These are phyloP conservation scores for Delia radicum DNA, from an alignment of 1,140 invertebrate species.

Conservation along the genomic window DNA sequence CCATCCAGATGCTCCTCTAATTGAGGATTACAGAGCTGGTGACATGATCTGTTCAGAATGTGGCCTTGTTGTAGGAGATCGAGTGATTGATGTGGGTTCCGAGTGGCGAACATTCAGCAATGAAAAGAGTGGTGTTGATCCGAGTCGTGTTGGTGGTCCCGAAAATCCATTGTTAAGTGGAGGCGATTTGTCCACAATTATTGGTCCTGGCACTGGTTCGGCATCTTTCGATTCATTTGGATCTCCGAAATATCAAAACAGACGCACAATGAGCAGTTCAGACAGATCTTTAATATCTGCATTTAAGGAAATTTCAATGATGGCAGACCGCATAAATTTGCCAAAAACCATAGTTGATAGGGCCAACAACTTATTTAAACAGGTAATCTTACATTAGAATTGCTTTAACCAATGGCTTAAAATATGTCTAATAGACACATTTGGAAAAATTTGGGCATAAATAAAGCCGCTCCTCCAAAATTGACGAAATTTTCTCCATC, in stretches of 20 bases:
- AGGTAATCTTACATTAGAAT: slow-evolving; percentile 66
- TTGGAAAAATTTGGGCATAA: too few species aligned
- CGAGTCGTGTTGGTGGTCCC: slow-evolving; percentile 96
- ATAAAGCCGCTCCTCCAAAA: too few species aligned
- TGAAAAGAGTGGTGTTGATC: slow-evolving; percentile 95
- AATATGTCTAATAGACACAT: too few species aligned
- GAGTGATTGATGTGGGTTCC: slow-evolving; percentile 99
- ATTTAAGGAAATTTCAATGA: slow-evolving; percentile 93
- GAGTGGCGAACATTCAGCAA: slow-evolving; percentile 99
- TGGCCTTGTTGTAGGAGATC: slow-evolving; percentile 97
- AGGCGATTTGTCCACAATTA: slow-evolving; percentile 95
- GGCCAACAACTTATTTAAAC: slow-evolving; percentile 95
- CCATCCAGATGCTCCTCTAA: slow-evolving; percentile 92
- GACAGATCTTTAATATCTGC: slow-evolving; percentile 94
- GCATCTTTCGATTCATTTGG: slow-evolving; percentile 82
- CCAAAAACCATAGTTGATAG: slow-evolving; percentile 93
- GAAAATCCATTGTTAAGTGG: slow-evolving; percentile 95
- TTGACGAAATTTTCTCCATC: too few species aligned
- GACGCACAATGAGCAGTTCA: slow-evolving; percentile 88
- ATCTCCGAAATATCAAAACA: slow-evolving; percentile 88
- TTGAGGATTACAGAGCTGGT: slow-evolving; percentile 98
- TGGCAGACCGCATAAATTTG: slow-evolving; percentile 97
- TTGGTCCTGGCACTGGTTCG: slow-evolving; percentile 86
- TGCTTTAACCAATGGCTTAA: too few species aligned
- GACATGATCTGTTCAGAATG: slow-evolving; percentile 99